phyloP scores from a whole-genome alignment of 2,888 invertebrate genomes.

The Dastarcus helophoroides region DNA sequence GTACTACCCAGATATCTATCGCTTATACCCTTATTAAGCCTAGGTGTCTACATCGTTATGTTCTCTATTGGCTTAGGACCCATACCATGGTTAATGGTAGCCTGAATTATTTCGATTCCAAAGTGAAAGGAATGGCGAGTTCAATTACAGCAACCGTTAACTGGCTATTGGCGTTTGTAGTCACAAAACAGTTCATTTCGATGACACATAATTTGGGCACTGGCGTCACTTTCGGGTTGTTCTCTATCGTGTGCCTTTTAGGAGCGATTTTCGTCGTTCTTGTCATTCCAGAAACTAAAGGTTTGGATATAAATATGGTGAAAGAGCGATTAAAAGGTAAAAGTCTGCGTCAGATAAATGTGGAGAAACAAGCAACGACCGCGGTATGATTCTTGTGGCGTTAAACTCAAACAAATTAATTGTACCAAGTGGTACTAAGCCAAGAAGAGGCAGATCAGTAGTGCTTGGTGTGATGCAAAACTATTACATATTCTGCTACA shows the following conservation, averaged over 20 bases:
- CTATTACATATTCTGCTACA: no score
- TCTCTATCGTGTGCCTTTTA: slow-evolving; percentile 47
- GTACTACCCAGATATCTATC: slow-evolving; percentile 19
- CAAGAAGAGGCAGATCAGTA: no score
- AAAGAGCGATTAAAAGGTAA: no score
- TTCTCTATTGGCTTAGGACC: slow-evolving; percentile 60
- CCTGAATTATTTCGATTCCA: slow-evolving; percentile 55
- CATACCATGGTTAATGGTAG: slow-evolving; percentile 59
- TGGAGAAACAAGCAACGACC: no score
- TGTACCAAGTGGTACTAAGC: no score
- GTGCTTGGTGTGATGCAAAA: no score
- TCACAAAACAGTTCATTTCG: slow-evolving; percentile 51
- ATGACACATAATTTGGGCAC: slow-evolving; percentile 43
- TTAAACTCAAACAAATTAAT: no score
- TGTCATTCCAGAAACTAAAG: slow-evolving; percentile 59
- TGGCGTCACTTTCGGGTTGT: slow-evolving; percentile 55
- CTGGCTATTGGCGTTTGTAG: slow-evolving; percentile 55
- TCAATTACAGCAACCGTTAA: slow-evolving; percentile 57
- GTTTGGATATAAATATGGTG: slow-evolving; percentile 33
- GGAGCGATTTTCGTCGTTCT: slow-evolving; percentile 51
- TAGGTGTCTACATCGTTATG: slow-evolving; percentile 21
- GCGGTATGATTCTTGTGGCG: no score
- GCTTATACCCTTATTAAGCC: slow-evolving; percentile 20
- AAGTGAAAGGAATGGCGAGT: slow-evolving; percentile 52
- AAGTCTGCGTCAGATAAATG: no score